Conservation (phyloP, 2,797 vertebrate species). For the Hypotaenidia philippensis region DNA sequence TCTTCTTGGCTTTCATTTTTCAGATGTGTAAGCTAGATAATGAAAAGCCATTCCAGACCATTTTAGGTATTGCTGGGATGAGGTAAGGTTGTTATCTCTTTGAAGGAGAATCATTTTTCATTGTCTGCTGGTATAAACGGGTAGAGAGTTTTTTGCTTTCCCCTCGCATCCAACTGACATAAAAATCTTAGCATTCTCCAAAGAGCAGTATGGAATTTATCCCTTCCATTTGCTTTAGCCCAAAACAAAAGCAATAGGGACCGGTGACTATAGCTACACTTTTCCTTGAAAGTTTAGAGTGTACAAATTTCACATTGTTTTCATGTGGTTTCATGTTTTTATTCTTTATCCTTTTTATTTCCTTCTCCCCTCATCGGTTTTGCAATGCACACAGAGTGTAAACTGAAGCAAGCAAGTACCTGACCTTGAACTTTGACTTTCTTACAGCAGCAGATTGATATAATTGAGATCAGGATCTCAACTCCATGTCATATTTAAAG, state of each 20-base stretch:
- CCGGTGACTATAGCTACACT: background rate
- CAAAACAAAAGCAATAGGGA: background rate
- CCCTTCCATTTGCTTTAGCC: background rate
- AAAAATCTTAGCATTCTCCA: conserved; percentile 19
- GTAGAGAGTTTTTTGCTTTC: conserved; percentile 31
- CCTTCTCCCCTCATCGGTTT: background rate
- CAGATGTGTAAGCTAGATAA: conserved; percentile 55
- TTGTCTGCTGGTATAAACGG: conserved; percentile 31
- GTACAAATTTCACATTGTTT: background rate
- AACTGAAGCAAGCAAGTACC: background rate
- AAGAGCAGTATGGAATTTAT: conserved; percentile 10
- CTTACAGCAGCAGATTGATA: background rate
- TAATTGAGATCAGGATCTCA: background rate
- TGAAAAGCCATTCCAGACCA: conserved; percentile 61
- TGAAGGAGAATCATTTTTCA: conserved; percentile 59
- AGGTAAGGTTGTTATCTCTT: conserved; percentile 51
- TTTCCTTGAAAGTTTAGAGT: background rate
- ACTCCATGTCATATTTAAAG: background rate
- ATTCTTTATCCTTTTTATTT: background rate
- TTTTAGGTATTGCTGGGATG: conserved; percentile 47
- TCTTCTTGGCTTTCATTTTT: conserved; percentile 56
- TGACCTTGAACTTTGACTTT: background rate
- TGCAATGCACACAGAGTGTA: fast-evolving
- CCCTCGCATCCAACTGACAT: conserved; percentile 35
- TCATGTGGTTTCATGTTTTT: background rate